Evolutionary conservation across 2,797 vertebrate genomes (phyloP), one percentile per base, ranked within the genome.

Genomic region (Sitta carolinensis): DNA sequence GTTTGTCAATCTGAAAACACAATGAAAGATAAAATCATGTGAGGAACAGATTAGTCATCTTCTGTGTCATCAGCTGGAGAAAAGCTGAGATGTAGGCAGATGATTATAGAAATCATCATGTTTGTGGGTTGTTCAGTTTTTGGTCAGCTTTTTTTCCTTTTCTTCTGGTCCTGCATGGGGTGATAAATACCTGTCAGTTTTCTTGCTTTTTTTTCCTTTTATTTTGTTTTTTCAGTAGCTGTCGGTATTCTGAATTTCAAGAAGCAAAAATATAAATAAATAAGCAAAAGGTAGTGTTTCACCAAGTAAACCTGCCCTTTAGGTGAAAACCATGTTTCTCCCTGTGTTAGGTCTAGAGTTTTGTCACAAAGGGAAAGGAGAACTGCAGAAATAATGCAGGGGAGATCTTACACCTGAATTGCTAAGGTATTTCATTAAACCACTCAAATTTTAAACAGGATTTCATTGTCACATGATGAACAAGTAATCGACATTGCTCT

Each of bases 401-500:
- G 40, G 47, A 77, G 34, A 84, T 3, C 32, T 86, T 62, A 42
- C 34, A 90, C n/a, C n/a, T 77, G 58, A 63, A 75, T 64, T 93
- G 42, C 2, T 90, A 81, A 82, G 55, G 25, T 1, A 50, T 55
- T 83, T 94, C 30, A 58, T 85, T 90, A 76, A 92, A 76, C 13
- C 0, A 26, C 19, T 89, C 63, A 86, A 36, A 90, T 85, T 84
- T 87, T 86, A 86, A 70, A 57, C 17, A 76, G 67, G 42, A 87
- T 91, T 94, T 84, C 58, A 48, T 51, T 78, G 45, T 84, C 84
- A 92, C 18, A 20, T 82, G 57, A 27, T 80, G 51, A 91, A 82
- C 18, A 79, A 85, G 45, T 93, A 92, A 89, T 80, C 55, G 34
- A 52, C 61, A 58, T 79, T 92, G 48, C 69, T 75, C 19, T 68